These are phyloP conservation scores for Buteo buteo DNA, from an alignment of 2,113 vertebrate species.

Conservation along the genomic window DNA sequence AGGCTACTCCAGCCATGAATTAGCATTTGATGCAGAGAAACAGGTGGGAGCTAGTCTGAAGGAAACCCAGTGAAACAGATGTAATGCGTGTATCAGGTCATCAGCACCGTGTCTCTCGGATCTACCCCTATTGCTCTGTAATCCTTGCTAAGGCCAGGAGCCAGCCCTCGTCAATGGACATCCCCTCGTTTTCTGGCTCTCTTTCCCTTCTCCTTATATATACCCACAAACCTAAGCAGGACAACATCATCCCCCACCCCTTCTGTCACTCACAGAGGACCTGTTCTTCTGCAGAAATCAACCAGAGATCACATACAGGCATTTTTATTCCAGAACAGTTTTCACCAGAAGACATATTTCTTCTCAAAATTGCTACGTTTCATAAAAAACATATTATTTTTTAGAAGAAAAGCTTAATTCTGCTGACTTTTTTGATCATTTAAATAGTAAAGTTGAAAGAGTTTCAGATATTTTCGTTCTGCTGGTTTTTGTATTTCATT, in stretches of 20 bases:
- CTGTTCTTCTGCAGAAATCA: background rate
- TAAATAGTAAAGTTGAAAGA: background rate
- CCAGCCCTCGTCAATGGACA: background rate
- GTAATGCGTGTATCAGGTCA: too few species aligned
- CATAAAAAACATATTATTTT: background rate
- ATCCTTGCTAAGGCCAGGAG: background rate
- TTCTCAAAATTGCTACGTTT: background rate
- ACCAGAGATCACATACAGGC: background rate
- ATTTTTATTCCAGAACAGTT: background rate
- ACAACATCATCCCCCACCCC: background rate
- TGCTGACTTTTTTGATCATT: background rate
- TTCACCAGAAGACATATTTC: background rate
- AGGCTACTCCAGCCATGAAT: background rate
- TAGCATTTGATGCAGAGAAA: background rate
- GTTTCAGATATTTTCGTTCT: background rate
- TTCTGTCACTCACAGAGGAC: background rate
- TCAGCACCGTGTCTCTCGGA: background rate
- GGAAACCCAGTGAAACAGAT: background rate
- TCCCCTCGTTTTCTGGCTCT: background rate
- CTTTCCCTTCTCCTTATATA: background rate
- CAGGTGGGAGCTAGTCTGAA: background rate
- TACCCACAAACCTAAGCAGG: background rate
- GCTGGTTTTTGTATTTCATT: background rate
- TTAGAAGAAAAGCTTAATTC: background rate
- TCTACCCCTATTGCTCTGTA: background rate